Base-by-base conservation (phyloP, 2,113 vertebrate genomes). In the Phycodurus eques region DNA sequence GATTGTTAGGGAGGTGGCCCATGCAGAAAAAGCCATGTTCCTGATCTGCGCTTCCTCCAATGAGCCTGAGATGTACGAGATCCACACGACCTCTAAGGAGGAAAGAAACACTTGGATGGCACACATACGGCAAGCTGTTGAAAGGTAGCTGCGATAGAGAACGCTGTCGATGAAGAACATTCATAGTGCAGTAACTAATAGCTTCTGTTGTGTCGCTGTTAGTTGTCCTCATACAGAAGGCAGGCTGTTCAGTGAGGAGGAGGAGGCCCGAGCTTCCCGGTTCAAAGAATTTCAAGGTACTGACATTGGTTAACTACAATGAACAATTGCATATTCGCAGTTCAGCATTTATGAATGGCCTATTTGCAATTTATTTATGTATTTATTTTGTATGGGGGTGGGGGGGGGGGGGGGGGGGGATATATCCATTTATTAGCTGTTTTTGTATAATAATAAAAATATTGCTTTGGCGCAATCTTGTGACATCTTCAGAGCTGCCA, bases 21-120 rank as follows among this genome's bases (percentile, higher is more conserved):
- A 96, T 1, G 96, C 98, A 80, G 97, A 99, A 85, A 95, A 94
- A 68, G 97, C 95, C 56, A 98, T 99, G 96, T 99, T 99, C 79
- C 93, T 99, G 42, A 99, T 99, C 84, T 98, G 96, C 0, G 95
- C 95, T 72, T 98, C 97, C 65, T 90, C 94, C 70, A 90, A 92
- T 8, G 96, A 96, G 68, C 97, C 97, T 0, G 97, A 99, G 87
- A 99, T 99, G 97, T 99, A 99, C 0, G 95, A 99, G 89, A 96
- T 99, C 71, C 94, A 98, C 87, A 96, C 96, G 6, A 79, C 83
- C 80, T 96, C 95, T 0, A 98, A 96, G 66, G 97, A 99, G 79
- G 97, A 99, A 65, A 92, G 98, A 66, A 97, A 96, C 80, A 81
- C 88, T 17, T 99, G 98, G 98, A 98, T 99, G 94, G 85, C 89